phyloP scores from a whole-genome alignment of 1,140 invertebrate species.

The Lepeophtheirus salmonis region DNA sequence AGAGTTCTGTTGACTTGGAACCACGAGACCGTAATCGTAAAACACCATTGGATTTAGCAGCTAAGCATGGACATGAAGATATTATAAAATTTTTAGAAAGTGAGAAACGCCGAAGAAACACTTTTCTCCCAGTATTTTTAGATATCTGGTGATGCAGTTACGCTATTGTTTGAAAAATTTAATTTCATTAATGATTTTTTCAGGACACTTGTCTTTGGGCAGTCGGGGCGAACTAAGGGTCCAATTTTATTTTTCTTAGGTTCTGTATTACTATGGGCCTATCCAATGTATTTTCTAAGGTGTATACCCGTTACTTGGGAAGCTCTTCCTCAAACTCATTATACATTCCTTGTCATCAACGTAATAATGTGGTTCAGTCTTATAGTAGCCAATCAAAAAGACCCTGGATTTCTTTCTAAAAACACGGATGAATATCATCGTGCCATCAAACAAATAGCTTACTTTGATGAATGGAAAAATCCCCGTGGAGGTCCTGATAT shows the following conservation, averaged over 20 bases:
- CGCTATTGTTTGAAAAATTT: too few species aligned
- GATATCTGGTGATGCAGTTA: slow-evolving; percentile 73
- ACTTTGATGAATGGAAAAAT: slow-evolving; percentile 72
- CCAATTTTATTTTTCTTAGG: slow-evolving; percentile 63
- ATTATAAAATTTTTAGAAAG: slow-evolving; percentile 56
- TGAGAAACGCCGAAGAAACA: slow-evolving; percentile 53
- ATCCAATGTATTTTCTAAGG: slow-evolving; percentile 75
- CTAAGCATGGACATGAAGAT: slow-evolving; percentile 61
- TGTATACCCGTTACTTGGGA: slow-evolving; percentile 78
- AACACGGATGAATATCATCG: slow-evolving; percentile 72
- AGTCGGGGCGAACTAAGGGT: slow-evolving; percentile 67
- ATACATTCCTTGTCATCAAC: slow-evolving; percentile 75
- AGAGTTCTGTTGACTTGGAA: slow-evolving; percentile 63
- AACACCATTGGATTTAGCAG: slow-evolving; percentile 65
- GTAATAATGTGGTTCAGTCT: slow-evolving; percentile 76
- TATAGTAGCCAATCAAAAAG: slow-evolving; percentile 63
- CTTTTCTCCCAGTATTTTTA: slow-evolving; percentile 62
- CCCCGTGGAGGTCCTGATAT: slow-evolving; percentile 55
- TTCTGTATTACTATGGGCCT: slow-evolving; percentile 68
- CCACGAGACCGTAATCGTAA: slow-evolving; percentile 74
- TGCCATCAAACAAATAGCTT: slow-evolving; percentile 63
- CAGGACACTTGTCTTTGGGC: slow-evolving; percentile 65
- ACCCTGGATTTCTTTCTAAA: slow-evolving; percentile 68
- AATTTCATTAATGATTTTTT: too few species aligned
- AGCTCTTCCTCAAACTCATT: slow-evolving; percentile 56